Percentiles rank a stretch among this genome's conserved stretches.
Conservation (phyloP, 2,888 invertebrate genomes). For the Nineta flava region DNA sequence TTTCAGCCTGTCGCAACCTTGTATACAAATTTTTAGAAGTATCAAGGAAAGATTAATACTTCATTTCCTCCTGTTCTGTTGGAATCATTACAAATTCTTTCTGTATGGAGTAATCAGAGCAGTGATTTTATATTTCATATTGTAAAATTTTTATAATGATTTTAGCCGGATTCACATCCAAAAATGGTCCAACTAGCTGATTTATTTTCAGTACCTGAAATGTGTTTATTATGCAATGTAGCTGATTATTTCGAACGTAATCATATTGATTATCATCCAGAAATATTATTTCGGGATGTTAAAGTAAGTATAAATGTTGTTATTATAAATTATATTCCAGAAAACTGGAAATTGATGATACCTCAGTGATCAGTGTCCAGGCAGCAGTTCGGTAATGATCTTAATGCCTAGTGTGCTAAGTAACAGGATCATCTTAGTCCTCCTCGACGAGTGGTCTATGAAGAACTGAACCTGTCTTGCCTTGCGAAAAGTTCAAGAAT, state of each 20-base stretch:
- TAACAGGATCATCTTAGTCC: too few species aligned
- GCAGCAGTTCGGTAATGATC: too few species aligned
- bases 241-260: conserved; percentile 83
- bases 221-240: conserved; percentile 83
- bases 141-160: not conserved
- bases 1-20: too few species aligned
- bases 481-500: too few species aligned
- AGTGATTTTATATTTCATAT: too few species aligned
- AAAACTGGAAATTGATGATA: not conserved
- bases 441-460: too few species aligned
- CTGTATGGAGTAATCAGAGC: not conserved
- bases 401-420: not conserved
- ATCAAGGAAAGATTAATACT: too few species aligned
- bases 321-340: not conserved
- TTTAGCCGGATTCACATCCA: conserved; percentile 35
- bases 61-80: too few species aligned
- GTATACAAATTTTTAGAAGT: too few species aligned
- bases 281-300: conserved; percentile 88
- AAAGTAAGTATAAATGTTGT: conserved; percentile 40
- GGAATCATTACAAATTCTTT: not conserved
- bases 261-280: conserved; percentile 86
- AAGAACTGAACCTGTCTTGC: too few species aligned
- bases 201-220: conserved; percentile 92
- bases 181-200: conserved; percentile 93
- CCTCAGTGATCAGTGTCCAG: not conserved